Base-by-base conservation (phyloP, 2,113 vertebrate species). In the Bothrops jararaca region DNA sequence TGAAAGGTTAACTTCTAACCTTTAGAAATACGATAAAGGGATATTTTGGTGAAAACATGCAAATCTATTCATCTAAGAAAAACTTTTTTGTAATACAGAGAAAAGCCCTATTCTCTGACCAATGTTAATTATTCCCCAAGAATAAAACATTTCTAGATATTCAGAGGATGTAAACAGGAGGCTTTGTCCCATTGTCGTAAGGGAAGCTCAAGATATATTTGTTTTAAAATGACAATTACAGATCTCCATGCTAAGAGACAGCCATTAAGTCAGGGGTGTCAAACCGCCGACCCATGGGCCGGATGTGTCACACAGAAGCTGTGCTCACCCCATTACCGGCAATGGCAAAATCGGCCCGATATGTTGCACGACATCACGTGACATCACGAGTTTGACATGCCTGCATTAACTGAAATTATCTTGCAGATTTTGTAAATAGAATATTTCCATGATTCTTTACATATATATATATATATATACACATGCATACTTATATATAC, bases 41-140 rank as follows among this genome's bases (percentile, higher is more conserved):
- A 26, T 69, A 69, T 93, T 93, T 94, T 39, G 50, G 57, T 93
- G 94, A 94, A 92, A 94, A 94, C 90, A 93, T 52, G 8, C 0
- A 93, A 95, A 92, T 90, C 90, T 91, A 94, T 92, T 97, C 13
- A 95, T 93, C 92, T 94, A 20, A 80, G 18, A 39, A 74, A 80
- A 42, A 9, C 3, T 1, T 93, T 86, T 92, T 86, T 88, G 92
- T 92, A 96, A 93, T 57, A 93, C 15, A 93, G 74, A 80, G 22
- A 80, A 74, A 92, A 95, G 89, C 1, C 0, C 22, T 88, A 90
- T 86, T 93, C 89, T 91, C 15, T 87, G 18, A 64, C 95, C 56
- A 91, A 90, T 94, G 7, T 94, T 39, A 3, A 24, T 93, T 42
- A 86, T 58, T 88, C 45, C 52, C 60, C 53, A 92, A 86, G 5